Evolutionary conservation across 2,888 invertebrate species (phyloP).

Genomic region (Andrena flavipes): DNA sequence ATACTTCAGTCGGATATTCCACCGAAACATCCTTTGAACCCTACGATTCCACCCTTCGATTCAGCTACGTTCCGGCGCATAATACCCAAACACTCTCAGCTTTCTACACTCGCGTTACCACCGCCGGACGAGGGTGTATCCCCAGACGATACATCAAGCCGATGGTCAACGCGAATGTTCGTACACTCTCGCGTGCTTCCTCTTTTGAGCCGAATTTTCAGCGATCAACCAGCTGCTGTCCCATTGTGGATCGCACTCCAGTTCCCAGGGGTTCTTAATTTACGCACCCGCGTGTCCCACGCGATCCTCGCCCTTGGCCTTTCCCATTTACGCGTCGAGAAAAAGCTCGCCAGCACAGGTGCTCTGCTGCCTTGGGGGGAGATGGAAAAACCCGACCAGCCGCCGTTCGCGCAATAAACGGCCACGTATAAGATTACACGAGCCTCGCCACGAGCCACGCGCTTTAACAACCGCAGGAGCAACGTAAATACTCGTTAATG

Average conservation of each 20-base stretch:
- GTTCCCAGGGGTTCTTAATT: slow-evolving; percentile 20
- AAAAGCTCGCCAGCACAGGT: slow-evolving; percentile 10
- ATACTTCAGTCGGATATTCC: too few species aligned
- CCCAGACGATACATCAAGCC: slow-evolving; percentile 5
- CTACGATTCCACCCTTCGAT: too few species aligned
- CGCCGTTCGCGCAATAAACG: not conserved
- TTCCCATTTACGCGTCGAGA: slow-evolving; percentile 25
- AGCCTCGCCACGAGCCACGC: not conserved
- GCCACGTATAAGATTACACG: slow-evolving; percentile 1
- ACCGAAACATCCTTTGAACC: too few species aligned
- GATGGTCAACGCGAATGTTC: not conserved
- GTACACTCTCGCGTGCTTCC: not conserved
- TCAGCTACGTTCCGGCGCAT: too few species aligned
- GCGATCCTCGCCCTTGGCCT: slow-evolving; percentile 4
- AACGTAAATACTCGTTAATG: slow-evolving; percentile 23
- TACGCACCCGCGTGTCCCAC: not conserved
- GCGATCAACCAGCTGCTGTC: not conserved
- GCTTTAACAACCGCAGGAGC: slow-evolving; percentile 1
- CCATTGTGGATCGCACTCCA: slow-evolving; percentile 21
- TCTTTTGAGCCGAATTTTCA: slow-evolving; percentile 17
- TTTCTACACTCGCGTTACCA: not conserved
- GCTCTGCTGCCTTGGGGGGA: not conserved
- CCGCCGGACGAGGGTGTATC: not conserved
- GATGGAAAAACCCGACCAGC: not conserved
- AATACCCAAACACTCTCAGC: not conserved